Evolutionary conservation across 2,797 vertebrate genomes (phyloP), one percentile per base, ranked within the genome.

Genomic region (Protonibea diacanthus): DNA sequence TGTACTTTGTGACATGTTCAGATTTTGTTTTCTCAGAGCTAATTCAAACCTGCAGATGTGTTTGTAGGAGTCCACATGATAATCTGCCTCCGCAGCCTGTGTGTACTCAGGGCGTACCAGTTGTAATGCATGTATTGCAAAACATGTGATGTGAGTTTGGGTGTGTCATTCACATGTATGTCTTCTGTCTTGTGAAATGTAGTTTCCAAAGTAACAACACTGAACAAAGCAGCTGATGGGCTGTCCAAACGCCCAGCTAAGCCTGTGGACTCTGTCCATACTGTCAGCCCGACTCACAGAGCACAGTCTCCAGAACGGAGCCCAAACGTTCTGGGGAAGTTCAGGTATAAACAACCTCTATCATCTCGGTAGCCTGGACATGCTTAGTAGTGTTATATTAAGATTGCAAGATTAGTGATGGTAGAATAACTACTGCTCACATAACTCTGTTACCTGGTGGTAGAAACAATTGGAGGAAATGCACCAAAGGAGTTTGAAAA

Each of bases 331-430:
- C 58, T 80, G 57, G 80, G 29, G 9, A 86, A 65, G 21, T 74
- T 80, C 83, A 95, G 93, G 95, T 95, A 71, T 42, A 85, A 45
- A 57, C 3, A 4, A 0, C 0, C 0, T 9, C 23, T 45, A 10
- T 72, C 0, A 13, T 29, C 27, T 5, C 6, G 10, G 64, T 42
- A 47, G 29, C 18, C 27, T 25, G 13, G 18, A 55, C 12, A n/a
- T 12, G 12, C 29, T 14, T 4, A 20, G 20, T 3, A 48, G 25
- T n/a, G n/a, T 29, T n/a, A 0, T 40, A 40, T 21, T n/a, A 44
- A 40, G 42, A 14, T 14, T 49, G 27, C 1, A 12, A 17, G 7
- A 5, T 58, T 18, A 4, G 48, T 53, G 18, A 42, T 53, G 23
- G 45, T 12, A 20, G 44, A 52, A n/a, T 52, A 52, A 42, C 33